Evolutionary conservation across 2,888 invertebrate species (phyloP), one percentile per base, ranked within the genome.

Genomic region (Caenorhabditis sp.): DNA sequence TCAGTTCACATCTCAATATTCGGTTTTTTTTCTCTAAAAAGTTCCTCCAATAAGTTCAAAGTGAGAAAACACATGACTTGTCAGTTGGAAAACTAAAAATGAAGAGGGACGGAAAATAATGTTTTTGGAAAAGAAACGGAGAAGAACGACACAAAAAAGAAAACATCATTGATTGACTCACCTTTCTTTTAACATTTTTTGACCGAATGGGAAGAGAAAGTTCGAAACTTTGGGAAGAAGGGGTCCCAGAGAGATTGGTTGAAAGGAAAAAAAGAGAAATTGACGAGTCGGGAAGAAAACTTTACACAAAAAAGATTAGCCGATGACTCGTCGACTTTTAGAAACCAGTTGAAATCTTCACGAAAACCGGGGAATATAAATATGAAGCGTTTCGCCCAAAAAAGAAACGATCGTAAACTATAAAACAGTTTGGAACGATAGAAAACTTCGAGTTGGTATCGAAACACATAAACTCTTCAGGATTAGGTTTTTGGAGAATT

Each of bases 161-260:
- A 54, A 74, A 74, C 64, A 74, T 76, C 75, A 66, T 68, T 68
- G 75, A 76, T 76, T 76, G 75, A 74, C 14, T 74, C 74, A 64
- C 61, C 75, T 26, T 16, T 66, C 64, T 75, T 51, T 41, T 31
- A 51, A 63, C 22, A 26, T 61, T 61, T 61, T 59, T n/a, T 7
- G 61, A 51, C 49, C 47, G 56, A 24, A 61, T 61, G n/a, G 61
- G 22, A 70, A 31, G 19, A 28, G 19, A 38, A 38, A 16, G 3
- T 31, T 49, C 22, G 64, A 64, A 47, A 64, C 49, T 58, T 70
- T 58, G 6, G 28, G 12, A 49, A 26, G 16, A 47, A 28, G 31
- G 38, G 54, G 19, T 47, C 47, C 47, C 47, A 35, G 31, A 54
- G 24, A 38, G 54, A 69, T 54, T 54, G 54, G 54, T 24, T n/a